These are phyloP conservation scores for Urocolius indicus DNA, from an alignment of 2,113 vertebrate genomes.

Conservation along the genomic window DNA sequence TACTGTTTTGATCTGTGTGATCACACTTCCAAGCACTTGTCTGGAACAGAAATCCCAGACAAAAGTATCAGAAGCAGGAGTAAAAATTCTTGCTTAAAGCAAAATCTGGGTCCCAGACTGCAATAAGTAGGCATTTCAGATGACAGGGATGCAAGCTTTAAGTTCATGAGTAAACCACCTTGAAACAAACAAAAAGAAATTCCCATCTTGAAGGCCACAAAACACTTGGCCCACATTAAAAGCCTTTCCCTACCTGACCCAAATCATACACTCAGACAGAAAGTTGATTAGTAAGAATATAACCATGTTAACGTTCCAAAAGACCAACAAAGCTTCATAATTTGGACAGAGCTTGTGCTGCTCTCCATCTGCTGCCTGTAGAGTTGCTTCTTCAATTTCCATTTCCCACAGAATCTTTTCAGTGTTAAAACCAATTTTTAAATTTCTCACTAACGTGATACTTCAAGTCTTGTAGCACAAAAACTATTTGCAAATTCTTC, in stretches of 20 bases:
- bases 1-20: neutral
- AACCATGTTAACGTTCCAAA: neutral
- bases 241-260: neutral
- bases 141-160: neutral
- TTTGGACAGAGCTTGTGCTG: neutral
- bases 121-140: neutral
- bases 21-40: neutral
- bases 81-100: neutral
- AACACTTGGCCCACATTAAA: neutral
- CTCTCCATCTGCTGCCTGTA: neutral
- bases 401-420: neutral
- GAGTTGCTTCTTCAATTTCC: neutral
- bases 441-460: neutral
- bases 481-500: neutral
- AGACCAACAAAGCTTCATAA: neutral
- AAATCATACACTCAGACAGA: neutral
- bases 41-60: neutral
- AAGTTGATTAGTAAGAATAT: neutral
- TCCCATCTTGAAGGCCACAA: neutral
- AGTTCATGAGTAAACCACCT: neutral
- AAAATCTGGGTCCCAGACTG: neutral
- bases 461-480: neutral
- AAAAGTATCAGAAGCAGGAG: neutral
- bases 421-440: neutral
- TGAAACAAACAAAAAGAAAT: neutral